A percentile compares a stretch with the other conserved stretches of the same genome.
These are phyloP conservation scores for Pelosia muscerda DNA, from an alignment of 2,888 invertebrate species.

Conservation along the genomic window DNA sequence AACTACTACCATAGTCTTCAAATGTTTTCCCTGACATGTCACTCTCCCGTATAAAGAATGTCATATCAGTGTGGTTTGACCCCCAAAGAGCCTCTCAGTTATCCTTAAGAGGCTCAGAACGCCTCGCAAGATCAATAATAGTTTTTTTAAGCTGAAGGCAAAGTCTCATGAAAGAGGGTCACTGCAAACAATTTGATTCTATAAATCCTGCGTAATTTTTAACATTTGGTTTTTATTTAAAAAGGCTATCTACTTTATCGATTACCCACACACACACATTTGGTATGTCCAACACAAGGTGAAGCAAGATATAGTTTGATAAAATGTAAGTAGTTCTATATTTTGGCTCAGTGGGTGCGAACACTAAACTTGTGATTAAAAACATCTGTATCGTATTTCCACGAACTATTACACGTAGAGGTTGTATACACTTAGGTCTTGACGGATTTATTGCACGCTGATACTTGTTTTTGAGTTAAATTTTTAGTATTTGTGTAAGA, in stretches of 20 bases:
- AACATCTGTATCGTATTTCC: slow-evolving; percentile 39
- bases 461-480: neutral
- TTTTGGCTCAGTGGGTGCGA: slow-evolving; percentile 26
- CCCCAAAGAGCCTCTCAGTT: too few species aligned
- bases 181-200: neutral
- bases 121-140: too few species aligned
- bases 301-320: slow-evolving; percentile 13
- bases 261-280: slow-evolving; percentile 1
- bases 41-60: too few species aligned
- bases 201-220: neutral
- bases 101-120: too few species aligned
- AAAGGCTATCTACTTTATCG: slow-evolving; percentile 9
- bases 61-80: too few species aligned
- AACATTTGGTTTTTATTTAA: neutral
- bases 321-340: slow-evolving; percentile 26
- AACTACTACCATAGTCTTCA: neutral
- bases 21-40: too few species aligned
- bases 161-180: too few species aligned
- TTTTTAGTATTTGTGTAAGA: slow-evolving; percentile 3
- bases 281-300: slow-evolving; percentile 8
- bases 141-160: too few species aligned
- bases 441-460: slow-evolving; percentile 8
- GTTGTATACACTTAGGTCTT: slow-evolving; percentile 5
- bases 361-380: slow-evolving; percentile 20
- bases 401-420: slow-evolving; percentile 5